Evolutionary conservation across 2,113 vertebrate genomes (phyloP).

Genomic region (Ammospiza nelsoni): DNA sequence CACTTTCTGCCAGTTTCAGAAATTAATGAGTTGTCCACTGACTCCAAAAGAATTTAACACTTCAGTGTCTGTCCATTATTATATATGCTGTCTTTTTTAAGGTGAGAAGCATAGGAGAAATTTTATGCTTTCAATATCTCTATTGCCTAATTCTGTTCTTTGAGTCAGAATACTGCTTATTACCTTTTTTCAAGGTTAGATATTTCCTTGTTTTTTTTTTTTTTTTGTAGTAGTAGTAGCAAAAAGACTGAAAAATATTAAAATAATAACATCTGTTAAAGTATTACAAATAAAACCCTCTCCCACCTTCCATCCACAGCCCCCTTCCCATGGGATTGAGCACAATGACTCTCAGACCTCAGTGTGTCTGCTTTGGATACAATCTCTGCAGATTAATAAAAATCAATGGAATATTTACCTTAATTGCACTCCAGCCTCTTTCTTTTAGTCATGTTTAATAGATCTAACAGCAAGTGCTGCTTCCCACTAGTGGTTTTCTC

Average conservation of each 20-base stretch:
- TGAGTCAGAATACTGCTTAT: neutral
- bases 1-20: neutral
- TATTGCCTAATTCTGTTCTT: neutral
- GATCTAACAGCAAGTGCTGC: slow-evolving; percentile 13
- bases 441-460: slow-evolving; percentile 50
- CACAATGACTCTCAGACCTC: neutral
- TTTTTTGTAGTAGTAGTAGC: fast-evolving
- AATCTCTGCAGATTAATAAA: slow-evolving; percentile 28
- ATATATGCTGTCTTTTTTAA: neutral
- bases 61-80: neutral
- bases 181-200: neutral
- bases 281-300: neutral
- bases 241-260: neutral
- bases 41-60: neutral
- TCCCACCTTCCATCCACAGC: neutral
- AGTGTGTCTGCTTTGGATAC: neutral
- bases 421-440: slow-evolving; percentile 41
- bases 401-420: slow-evolving; percentile 45
- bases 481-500: slow-evolving; percentile 20
- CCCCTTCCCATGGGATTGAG: neutral
- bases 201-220: neutral
- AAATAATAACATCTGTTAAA: neutral
- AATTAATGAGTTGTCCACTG: neutral
- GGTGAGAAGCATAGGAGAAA: neutral
- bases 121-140: neutral